phyloP scores from a whole-genome alignment of 2,888 invertebrate species.

The Cetonia aurata region DNA sequence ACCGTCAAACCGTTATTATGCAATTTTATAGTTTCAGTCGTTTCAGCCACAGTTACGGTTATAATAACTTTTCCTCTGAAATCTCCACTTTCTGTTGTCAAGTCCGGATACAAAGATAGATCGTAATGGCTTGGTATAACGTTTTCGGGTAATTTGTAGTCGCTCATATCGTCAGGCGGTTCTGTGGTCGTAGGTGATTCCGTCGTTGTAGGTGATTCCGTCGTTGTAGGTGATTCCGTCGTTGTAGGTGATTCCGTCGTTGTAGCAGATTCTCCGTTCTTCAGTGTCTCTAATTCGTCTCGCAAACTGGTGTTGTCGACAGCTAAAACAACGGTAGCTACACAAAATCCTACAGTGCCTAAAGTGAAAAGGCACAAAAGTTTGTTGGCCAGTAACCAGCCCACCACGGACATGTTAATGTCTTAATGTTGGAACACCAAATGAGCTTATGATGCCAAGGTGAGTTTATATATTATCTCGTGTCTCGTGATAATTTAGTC shows the following conservation, averaged over 20 bases:
- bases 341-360: constrained; percentile 65
- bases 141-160: constrained; percentile 71
- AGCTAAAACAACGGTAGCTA: constrained; percentile 70
- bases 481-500: background rate
- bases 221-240: constrained; percentile 31
- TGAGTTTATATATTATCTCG: background rate
- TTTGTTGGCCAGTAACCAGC: constrained; percentile 61
- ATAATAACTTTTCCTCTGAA: constrained; percentile 70
- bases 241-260: constrained; percentile 37
- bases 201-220: constrained; percentile 39
- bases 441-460: background rate
- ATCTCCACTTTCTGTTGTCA: constrained; percentile 66
- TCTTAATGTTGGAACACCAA: background rate
- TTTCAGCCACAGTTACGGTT: constrained; percentile 63
- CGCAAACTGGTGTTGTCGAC: constrained; percentile 63
- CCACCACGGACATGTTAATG: constrained; percentile 51
- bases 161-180: constrained; percentile 53
- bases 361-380: constrained; percentile 62
- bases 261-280: constrained; percentile 47
- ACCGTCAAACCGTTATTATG: constrained; percentile 74
- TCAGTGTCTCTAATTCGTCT: constrained; percentile 51
- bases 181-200: constrained; percentile 34
- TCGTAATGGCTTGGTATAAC: constrained; percentile 77
- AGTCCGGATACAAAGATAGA: constrained; percentile 75
- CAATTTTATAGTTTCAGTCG: constrained; percentile 69